phyloP scores from a whole-genome alignment of 2,797 vertebrate species.

The Mico argentatus region DNA sequence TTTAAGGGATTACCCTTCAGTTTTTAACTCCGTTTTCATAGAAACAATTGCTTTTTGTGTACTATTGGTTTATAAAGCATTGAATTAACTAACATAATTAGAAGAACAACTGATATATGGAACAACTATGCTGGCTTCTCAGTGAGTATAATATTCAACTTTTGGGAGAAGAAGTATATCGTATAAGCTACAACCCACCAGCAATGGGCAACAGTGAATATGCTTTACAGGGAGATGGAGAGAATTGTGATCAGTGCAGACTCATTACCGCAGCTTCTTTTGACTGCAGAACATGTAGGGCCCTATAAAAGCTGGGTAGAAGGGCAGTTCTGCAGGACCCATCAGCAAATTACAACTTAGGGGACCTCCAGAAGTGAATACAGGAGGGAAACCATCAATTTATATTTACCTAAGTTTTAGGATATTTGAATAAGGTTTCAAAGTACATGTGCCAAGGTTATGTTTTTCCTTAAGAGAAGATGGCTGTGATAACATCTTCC shows the following conservation, averaged over 20 bases:
- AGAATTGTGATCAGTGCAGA: background rate
- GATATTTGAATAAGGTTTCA: background rate
- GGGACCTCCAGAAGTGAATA: background rate
- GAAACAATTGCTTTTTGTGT: background rate
- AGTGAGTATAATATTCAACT: background rate
- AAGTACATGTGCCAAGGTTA: background rate
- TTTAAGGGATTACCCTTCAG: background rate
- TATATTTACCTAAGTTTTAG: background rate
- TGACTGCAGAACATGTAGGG: background rate
- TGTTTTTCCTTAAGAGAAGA: background rate
- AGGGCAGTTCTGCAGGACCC: background rate
- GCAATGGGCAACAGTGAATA: rapidly evolving
- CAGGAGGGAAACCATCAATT: background rate
- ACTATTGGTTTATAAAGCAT: background rate
- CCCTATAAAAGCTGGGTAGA: background rate
- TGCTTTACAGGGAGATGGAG: background rate
- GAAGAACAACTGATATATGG: background rate
- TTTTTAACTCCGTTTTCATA: constrained; percentile 12
- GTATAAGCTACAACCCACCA: background rate
- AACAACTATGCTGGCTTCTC: background rate
- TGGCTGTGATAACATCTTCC: background rate
- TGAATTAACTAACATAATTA: background rate
- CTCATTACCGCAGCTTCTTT: background rate
- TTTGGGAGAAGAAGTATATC: background rate
- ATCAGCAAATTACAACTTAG: background rate